Percentiles rank a stretch among this genome's conserved stretches.
Evolutionary conservation across 2,797 vertebrate species (phyloP).

Genomic region (Bufotes viridis): DNA sequence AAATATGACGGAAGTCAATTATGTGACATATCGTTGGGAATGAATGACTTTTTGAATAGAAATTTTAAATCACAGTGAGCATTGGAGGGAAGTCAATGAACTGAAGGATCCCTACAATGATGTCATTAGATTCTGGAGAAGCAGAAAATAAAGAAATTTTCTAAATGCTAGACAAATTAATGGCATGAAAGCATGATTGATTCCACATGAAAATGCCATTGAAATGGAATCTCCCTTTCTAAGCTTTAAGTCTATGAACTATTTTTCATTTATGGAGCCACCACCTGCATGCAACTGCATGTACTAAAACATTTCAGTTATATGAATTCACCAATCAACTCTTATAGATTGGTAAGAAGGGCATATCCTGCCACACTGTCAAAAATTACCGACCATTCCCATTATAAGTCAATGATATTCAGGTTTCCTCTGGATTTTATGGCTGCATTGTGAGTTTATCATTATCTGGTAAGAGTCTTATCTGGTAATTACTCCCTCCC

Average conservation of each 20-base stretch:
- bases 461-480: too few species aligned
- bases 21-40: background rate
- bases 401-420: too few species aligned
- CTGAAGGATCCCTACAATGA: background rate
- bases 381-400: too few species aligned
- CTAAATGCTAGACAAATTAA: background rate
- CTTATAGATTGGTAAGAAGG: background rate
- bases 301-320: background rate
- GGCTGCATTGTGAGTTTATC: too few species aligned
- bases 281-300: background rate
- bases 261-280: background rate
- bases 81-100: background rate
- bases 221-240: background rate
- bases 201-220: background rate
- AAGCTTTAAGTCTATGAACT: background rate
- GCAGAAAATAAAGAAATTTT: background rate
- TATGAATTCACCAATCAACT: background rate
- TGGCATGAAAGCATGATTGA: background rate
- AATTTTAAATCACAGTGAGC: background rate
- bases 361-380: too few species aligned
- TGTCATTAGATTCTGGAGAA: background rate
- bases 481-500: too few species aligned
- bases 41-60: slow-evolving; percentile 4
- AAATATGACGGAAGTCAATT: background rate
- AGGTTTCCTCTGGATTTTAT: too few species aligned